Conservation (phyloP, 2,888 invertebrate genomes). For the Eremobia ochroleuca region DNA sequence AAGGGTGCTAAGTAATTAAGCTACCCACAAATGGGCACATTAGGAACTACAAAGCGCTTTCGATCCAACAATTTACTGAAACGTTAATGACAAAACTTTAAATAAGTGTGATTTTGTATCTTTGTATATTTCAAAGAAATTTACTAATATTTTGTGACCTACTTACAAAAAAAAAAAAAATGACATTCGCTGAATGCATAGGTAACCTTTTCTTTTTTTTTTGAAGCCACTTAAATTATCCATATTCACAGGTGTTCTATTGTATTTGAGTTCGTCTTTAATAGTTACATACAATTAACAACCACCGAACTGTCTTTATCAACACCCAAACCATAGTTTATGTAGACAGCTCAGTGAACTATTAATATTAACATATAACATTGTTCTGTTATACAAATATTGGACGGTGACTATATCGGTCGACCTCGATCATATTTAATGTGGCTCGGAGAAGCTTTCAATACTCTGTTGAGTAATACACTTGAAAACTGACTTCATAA, state of each 20-base stretch:
- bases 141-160: too few relatives aligned
- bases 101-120: slow-evolving; percentile 30
- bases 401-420: slow-evolving; percentile 12
- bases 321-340: slow-evolving; percentile 6
- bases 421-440: slow-evolving; percentile 36
- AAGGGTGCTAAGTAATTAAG: slow-evolving; percentile 49
- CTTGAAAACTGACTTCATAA: slow-evolving; percentile 33
- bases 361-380: slow-evolving; percentile 34
- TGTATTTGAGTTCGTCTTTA: not conserved
- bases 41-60: slow-evolving; percentile 32
- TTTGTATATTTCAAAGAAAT: too few relatives aligned
- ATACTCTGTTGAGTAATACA: slow-evolving; percentile 31
- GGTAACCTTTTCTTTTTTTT: not conserved
- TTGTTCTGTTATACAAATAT: slow-evolving; percentile 16
- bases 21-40: slow-evolving; percentile 37
- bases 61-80: slow-evolving; percentile 24
- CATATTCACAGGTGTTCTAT: too few relatives aligned
- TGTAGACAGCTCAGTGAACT: slow-evolving; percentile 36
- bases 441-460: slow-evolving; percentile 17
- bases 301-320: not conserved
- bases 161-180: too few relatives aligned
- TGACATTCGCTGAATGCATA: not conserved
- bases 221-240: not conserved
- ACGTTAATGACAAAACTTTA: slow-evolving; percentile 32
- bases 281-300: not conserved